These are phyloP conservation scores for Atherinomorus stipes DNA, from an alignment of 2,113 vertebrate species.

Conservation along the genomic window DNA sequence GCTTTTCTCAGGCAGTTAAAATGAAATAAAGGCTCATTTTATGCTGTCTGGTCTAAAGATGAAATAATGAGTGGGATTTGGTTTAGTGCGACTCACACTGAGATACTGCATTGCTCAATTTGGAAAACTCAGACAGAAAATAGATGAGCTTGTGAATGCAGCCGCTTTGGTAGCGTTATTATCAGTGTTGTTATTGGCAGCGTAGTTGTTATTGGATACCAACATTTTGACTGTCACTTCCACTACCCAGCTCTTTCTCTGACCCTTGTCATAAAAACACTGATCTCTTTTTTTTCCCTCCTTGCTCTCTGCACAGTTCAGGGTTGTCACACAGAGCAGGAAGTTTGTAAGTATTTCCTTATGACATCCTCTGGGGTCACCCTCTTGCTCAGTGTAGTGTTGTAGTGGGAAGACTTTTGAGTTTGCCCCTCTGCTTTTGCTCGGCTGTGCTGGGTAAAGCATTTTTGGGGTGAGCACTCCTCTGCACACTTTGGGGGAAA, in stretches of 20 bases:
- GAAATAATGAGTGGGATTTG: neutral
- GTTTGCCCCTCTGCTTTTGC: neutral
- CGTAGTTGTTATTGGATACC: constrained; percentile 1
- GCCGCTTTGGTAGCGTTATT: constrained; percentile 19
- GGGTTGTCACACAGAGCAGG: constrained; percentile 66
- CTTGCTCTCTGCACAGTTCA: constrained; percentile 41
- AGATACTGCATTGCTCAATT: neutral
- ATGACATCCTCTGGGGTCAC: constrained; percentile 48
- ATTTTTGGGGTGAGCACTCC: neutral
- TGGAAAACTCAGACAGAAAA: constrained; percentile 12
- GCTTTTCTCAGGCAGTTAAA: neutral
- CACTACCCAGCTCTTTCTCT: constrained; percentile 21
- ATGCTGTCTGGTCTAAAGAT: neutral
- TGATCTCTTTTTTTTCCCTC: constrained; percentile 34
- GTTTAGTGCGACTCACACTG: neutral
- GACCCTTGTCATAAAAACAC: neutral
- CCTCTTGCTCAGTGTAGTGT: constrained; percentile 12
- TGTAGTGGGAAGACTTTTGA: neutral
- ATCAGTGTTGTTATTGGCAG: constrained; percentile 33
- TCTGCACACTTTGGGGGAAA: constrained; percentile 7
- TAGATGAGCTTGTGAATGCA: constrained; percentile 8
- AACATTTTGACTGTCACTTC: constrained; percentile 30
- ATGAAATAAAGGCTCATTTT: neutral
- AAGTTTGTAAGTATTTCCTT: constrained; percentile 61
- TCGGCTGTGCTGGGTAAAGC: neutral